These are phyloP conservation scores for Oxyscelio sp. DNA, from an alignment of 2,888 invertebrate species.

Conservation along the genomic window DNA sequence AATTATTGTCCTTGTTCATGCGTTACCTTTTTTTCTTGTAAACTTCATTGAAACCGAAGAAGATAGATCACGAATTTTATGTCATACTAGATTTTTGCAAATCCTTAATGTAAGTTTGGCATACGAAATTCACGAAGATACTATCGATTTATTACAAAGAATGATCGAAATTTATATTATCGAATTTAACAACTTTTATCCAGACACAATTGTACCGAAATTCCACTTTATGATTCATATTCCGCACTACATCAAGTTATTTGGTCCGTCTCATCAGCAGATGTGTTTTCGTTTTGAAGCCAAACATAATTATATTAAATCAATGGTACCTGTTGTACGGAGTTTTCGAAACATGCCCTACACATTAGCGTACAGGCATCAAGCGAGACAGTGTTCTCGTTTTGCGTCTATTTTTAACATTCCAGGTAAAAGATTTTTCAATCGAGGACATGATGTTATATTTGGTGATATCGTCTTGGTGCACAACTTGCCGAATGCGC, in stretches of 20 bases:
- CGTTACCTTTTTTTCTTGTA: constrained; percentile 28
- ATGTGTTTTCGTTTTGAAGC: constrained; percentile 73
- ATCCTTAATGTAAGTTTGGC: constrained; percentile 38
- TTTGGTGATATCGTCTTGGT: constrained; percentile 43
- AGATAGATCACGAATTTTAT: constrained; percentile 26
- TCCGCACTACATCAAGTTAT: constrained; percentile 70
- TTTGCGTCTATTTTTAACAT: constrained; percentile 22
- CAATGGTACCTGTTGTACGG: constrained; percentile 64
- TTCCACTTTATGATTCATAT: no score
- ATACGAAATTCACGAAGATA: constrained; percentile 35
- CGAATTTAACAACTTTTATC: constrained; percentile 53
- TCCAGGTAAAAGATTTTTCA: constrained; percentile 48
- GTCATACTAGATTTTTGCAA: constrained; percentile 33
- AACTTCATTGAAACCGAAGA: constrained; percentile 32
- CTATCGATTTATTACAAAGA: constrained; percentile 28
- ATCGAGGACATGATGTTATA: constrained; percentile 48
- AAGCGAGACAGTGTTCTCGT: constrained; percentile 53
- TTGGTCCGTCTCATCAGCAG: constrained; percentile 73
- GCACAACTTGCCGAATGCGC: constrained; percentile 12
- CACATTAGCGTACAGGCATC: constrained; percentile 64
- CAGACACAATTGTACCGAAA: no score
- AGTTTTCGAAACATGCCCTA: constrained; percentile 68
- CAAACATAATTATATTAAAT: constrained; percentile 68
- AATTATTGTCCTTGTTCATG: constrained; percentile 26
- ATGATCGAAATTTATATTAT: constrained; percentile 44